phyloP scores from a whole-genome alignment of 2,113 vertebrate genomes.

The Atractosteus spatula region DNA sequence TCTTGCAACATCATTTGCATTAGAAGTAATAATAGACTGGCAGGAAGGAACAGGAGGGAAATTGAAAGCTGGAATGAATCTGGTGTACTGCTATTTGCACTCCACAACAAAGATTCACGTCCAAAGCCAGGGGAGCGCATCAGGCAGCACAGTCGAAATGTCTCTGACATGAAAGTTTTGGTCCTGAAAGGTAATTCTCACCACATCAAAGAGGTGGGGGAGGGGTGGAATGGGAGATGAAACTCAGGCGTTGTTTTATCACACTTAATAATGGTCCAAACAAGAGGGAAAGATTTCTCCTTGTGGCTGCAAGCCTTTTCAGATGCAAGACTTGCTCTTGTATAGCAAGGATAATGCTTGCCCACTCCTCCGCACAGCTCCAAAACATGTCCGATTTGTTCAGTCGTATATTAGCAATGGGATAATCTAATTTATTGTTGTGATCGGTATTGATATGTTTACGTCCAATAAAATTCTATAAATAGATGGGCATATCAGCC shows the following conservation, averaged over 20 bases:
- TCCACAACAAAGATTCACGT: not conserved
- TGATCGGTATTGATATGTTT: too few species aligned
- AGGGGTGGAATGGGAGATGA: not conserved
- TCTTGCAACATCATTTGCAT: not conserved
- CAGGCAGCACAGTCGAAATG: not conserved
- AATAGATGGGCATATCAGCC: too few species aligned
- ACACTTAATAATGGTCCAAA: slow-evolving; percentile 3
- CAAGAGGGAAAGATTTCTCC: not conserved
- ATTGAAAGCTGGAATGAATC: slow-evolving; percentile 1
- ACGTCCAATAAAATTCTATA: too few species aligned
- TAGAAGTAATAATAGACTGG: not conserved
- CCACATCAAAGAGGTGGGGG: slow-evolving; percentile 5
- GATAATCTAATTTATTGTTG: too few species aligned
- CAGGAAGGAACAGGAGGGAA: not conserved
- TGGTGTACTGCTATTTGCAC: not conserved
- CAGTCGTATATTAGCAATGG: too few species aligned
- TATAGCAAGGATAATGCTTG: too few species aligned
- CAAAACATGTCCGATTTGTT: too few species aligned
- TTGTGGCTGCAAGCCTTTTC: not conserved
- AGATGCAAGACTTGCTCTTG: too few species aligned
- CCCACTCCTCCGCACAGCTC: too few species aligned
- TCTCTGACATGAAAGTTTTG: slow-evolving; percentile 1
- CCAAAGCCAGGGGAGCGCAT: not conserved
- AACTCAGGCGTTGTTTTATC: not conserved
- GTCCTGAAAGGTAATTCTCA: not conserved